Base-by-base conservation (phyloP, 2,888 invertebrate species). In the Sesia apiformis region DNA sequence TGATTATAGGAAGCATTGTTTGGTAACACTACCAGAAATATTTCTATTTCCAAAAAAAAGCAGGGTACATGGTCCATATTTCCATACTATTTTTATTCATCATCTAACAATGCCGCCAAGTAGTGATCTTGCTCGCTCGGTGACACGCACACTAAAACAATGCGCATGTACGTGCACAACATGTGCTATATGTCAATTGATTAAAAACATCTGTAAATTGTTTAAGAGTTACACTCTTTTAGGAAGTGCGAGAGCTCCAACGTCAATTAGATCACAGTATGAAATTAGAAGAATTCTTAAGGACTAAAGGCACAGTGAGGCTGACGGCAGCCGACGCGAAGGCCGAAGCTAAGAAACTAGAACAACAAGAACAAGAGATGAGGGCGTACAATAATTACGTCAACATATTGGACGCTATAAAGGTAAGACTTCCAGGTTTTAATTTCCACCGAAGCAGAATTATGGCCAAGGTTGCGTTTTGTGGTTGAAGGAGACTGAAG, bases 231-330 rank as follows among this genome's bases (percentile, higher is more conserved):
- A 23, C 1, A 23, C 23, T 23, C 23, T 23, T 53, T 3, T 54
- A 93, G 87, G 97, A 97, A 87, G 96, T 97, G 90, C 93, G 96
- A 51, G 97, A 97, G 70, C 91, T 97, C 55, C 94, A 96, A 69
- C 90, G 97, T 0, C 94, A 95, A 57, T 82, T 97, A 43, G 97
- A 97, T 73, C 94, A 97, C 76, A 96, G 97, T 74, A 88, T 94
- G 65, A 95, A 95, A 65, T 84, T 97, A 40, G 94, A 96, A 66
- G 94, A 95, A 69, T 97, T 97, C 77, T 92, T 97, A 55, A 93
- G 94, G 4, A 93, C 95, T 0, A 97, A 97, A 77, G 95, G 95
- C 0, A 96, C 96, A 59, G 94, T 94, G 63, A 85, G 96, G 2
- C 90, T 94, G 46, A 93, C 95, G 67, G 92, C 92, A 0, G 94